Evolutionary conservation across 2,888 invertebrate species (phyloP).

Genomic region (Pristionchus mayeri): DNA sequence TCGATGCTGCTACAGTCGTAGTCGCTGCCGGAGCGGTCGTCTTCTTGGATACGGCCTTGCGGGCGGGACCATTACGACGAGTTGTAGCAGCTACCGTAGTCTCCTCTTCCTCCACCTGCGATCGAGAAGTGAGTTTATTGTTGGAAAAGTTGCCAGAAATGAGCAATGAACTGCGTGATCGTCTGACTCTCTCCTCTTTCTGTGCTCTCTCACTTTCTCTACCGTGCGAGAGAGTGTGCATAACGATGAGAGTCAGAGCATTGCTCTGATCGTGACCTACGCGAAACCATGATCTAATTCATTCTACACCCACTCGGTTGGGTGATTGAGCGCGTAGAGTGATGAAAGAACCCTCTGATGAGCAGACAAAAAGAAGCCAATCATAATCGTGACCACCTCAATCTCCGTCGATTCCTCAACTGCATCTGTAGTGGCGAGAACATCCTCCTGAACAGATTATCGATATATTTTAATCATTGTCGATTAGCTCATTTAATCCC

Average conservation of each 20-base stretch:
- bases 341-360: too few species aligned
- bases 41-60: slow-evolving; percentile 6
- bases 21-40: not conserved
- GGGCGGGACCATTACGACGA: not conserved
- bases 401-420: not conserved
- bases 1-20: not conserved
- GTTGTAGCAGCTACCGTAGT: slow-evolving; percentile 46
- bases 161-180: too few species aligned
- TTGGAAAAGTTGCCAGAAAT: too few species aligned
- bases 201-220: not conserved
- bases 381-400: not conserved
- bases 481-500: too few species aligned
- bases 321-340: too few species aligned
- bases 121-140: too few species aligned
- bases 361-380: too few species aligned
- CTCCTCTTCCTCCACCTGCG: slow-evolving; percentile 53
- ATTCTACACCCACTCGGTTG: too few species aligned
- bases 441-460: not conserved
- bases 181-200: too few species aligned
- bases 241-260: not conserved
- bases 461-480: too few species aligned
- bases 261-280: not conserved
- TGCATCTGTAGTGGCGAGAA: not conserved
- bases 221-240: not conserved
- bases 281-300: too few species aligned